Percentiles rank a stretch among this genome's conserved stretches.
Evolutionary conservation across 1,140 invertebrate genomes (phyloP).

Genomic region (Phymastichus coffea): DNA sequence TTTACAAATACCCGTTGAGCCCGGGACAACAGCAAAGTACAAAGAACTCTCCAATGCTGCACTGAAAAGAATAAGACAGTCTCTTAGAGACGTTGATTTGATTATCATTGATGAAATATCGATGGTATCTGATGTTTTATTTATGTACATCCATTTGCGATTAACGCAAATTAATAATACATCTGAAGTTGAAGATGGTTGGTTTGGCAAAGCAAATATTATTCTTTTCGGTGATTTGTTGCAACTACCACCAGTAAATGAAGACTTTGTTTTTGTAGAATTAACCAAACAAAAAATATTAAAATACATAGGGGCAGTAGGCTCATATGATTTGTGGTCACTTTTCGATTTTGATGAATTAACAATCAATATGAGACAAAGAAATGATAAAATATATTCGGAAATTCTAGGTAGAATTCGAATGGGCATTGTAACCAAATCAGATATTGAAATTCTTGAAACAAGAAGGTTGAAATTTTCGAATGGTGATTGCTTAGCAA

Average conservation of each 20-base stretch:
- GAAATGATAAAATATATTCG: too few species aligned
- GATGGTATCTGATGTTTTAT: constrained; percentile 26
- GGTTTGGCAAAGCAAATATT: constrained; percentile 16
- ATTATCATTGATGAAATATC: constrained; percentile 23
- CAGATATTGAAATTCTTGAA: too few species aligned
- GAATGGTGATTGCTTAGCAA: too few species aligned
- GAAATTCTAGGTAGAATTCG: too few species aligned
- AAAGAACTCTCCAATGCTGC: constrained; percentile 21
- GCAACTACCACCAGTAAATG: neutral
- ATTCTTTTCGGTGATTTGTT: constrained; percentile 1
- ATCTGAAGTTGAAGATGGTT: constrained; percentile 16
- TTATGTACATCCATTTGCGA: constrained; percentile 26
- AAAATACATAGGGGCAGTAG: constrained; percentile 31
- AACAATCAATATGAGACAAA: too few species aligned
- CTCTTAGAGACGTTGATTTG: neutral
- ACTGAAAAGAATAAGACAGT: constrained; percentile 18
- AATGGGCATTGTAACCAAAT: too few species aligned
- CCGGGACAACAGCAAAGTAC: constrained; percentile 28
- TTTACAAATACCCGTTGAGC: constrained; percentile 31
- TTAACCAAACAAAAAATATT: constrained; percentile 22
- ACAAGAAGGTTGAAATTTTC: too few species aligned
- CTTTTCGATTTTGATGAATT: constrained; percentile 33
- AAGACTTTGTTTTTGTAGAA: constrained; percentile 20
- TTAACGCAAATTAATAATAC: constrained; percentile 18
- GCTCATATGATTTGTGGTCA: constrained; percentile 30